Evolutionary conservation across 2,113 vertebrate genomes (phyloP), one percentile per base, ranked within the genome.

Genomic region (Pygoscelis adeliae): DNA sequence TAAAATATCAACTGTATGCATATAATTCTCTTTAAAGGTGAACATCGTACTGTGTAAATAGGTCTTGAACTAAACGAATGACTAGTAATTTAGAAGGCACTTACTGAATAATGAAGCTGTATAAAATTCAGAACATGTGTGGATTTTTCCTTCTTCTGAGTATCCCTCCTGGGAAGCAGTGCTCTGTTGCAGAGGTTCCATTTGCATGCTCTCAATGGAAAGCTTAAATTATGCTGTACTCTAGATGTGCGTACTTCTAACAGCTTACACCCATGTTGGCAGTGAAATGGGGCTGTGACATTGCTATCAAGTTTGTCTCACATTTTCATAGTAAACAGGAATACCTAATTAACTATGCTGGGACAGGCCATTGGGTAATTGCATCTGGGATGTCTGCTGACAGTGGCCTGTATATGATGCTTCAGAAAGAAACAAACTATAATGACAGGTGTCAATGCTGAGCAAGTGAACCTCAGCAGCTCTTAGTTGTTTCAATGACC

Each of bases 11-110:
- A 55, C 47, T 4, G 0, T 34, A 12, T 17, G 46, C 9, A 0
- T 4, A 0, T 27, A 15, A 8, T 29, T 92, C 19, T 46, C 63
- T 32, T 44, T 44, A 26, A 52, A 65, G 26, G 11, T 15, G 44
- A 40, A 4, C 29, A 0, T 1, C 0, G 1, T 2, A 46, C 85
- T 5, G 14, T 20, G 47, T 22, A 9, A 78, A 65, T 8, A 40
- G 0, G 30, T 4, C 59, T 71, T 1, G 34, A 69, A 32, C 32
- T 27, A 1, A 61, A 19, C 1, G 58, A 16, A 4, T 18, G 65
- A 10, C n/a, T 14, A 8, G 47, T 4, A 4, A 72, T 61, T 38
- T 29, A 27, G 55, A 72, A 91, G 47, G 44, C 23, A 26, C 29
- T 29, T n/a, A 14, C 12, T 21, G 61, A 40, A 47, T 47, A 23